Base-by-base conservation (phyloP, 2,888 invertebrate genomes). In the Latrodectus hesperus region DNA sequence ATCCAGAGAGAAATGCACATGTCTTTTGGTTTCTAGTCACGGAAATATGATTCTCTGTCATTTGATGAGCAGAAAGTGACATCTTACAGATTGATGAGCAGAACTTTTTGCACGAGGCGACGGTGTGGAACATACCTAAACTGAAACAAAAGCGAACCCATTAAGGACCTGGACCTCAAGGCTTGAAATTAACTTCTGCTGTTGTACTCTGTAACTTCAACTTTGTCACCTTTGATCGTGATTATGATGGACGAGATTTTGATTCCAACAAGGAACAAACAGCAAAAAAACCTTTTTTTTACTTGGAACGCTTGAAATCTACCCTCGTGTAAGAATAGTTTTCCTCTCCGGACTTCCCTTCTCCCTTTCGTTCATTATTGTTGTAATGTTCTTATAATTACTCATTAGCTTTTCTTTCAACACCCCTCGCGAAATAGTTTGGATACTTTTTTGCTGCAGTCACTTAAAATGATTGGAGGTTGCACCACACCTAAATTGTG, bases 341-440 rank as follows among this genome's bases (percentile, higher is more conserved):
- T 26, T 16, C 60, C 75, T 60, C 51, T 22, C 65, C 67, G 17
- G 22, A 22, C 16, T 6, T 22, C 17, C 12, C 67, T 67, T n/a
- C 17, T 49, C 68, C 67, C 38, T 38, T 38, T 38, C 38, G 38
- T 65, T 72, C 73, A 81, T 81, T 81, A 81, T 38, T 16, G 72
- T 70, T 64, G 49, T 72, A 80, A 81, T 81, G 73, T 52, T 55
- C 81, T 74, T 67, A 81, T 81, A 81, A 81, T 81, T 67, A 74
- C 81, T 81, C 72, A 81, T 81, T 81, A 81, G 74, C 51, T 74
- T 71, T 79, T 38, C 65, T 26, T 53, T 17, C 26, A 22, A 11
- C 12, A 9, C 26, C n/a, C 9, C 73, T 53, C 17, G 9, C 10
- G 26, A 75, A 53, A 73, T 73, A 73, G n/a, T 53, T 73, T 53